phyloP scores from a whole-genome alignment of 2,797 vertebrate genomes.

The Rhinogobio ventralis region DNA sequence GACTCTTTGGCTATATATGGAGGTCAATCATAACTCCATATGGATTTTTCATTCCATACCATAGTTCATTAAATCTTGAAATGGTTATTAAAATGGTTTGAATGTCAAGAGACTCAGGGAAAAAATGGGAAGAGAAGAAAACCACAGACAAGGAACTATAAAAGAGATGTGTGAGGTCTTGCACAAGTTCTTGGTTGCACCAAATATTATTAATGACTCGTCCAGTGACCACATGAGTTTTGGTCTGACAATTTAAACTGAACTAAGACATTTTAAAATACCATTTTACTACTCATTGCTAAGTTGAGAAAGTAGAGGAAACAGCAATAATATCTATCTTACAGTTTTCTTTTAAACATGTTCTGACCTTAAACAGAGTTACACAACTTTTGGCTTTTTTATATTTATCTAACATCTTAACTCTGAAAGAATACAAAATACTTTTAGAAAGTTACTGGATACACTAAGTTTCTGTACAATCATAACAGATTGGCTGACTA shows the following conservation, averaged over 20 bases:
- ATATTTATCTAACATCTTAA: not conserved
- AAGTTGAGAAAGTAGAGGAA: constrained; percentile 7
- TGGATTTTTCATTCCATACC: constrained; percentile 35
- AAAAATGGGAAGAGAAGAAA: constrained; percentile 56
- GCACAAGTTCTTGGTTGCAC: constrained; percentile 53
- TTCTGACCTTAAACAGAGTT: not conserved
- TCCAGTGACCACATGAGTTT: constrained; percentile 30
- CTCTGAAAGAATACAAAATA: not conserved
- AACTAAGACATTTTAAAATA: constrained; percentile 24
- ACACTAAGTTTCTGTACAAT: not conserved
- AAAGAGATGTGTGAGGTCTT: constrained; percentile 55
- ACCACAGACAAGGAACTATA: constrained; percentile 52
- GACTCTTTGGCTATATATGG: not conserved
- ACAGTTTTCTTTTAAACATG: not conserved
- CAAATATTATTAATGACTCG: constrained; percentile 31
- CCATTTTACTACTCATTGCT: constrained; percentile 10
- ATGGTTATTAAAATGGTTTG: constrained; percentile 49
- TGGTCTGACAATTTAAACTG: constrained; percentile 34
- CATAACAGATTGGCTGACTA: constrained; percentile 12
- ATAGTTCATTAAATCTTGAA: constrained; percentile 24
- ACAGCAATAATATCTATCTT: not conserved
- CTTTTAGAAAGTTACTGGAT: constrained; percentile 1
- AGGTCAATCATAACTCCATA: constrained; percentile 9
- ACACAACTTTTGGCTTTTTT: not conserved
- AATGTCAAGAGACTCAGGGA: constrained; percentile 38